Percentiles rank a stretch among this genome's conserved stretches.
phyloP scores from a whole-genome alignment of 1,140 invertebrate species.

The Drosophila biarmipes region DNA sequence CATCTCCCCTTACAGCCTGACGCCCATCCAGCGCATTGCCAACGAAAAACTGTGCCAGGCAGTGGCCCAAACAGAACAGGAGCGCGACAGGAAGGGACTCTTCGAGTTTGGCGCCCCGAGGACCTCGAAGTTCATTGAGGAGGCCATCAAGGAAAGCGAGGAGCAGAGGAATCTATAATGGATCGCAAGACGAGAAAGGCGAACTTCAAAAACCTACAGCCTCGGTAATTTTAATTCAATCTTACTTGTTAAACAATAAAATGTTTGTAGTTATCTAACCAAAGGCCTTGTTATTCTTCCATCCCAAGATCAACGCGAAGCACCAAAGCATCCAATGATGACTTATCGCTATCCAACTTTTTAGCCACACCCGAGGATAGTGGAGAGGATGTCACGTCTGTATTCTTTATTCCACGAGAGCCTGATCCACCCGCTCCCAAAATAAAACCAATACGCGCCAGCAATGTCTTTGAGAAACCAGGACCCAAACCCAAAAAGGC shows the following conservation, averaged over 20 bases:
- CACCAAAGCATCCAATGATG: constrained; percentile 8
- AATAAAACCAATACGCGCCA: constrained; percentile 42
- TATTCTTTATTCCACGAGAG: not conserved
- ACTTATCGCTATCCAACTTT: constrained; percentile 44
- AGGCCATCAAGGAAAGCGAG: constrained; percentile 64
- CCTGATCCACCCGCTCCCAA: constrained; percentile 18
- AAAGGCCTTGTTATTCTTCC: constrained; percentile 22
- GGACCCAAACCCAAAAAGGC: constrained; percentile 64
- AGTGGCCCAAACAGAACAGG: constrained; percentile 41
- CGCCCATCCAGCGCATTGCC: constrained; percentile 57
- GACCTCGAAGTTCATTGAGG: constrained; percentile 44
- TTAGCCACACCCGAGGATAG: constrained; percentile 21
- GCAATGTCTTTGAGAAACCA: constrained; percentile 50
- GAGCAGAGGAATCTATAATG: constrained; percentile 61
- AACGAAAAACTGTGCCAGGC: constrained; percentile 56
- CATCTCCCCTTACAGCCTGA: constrained; percentile 36
- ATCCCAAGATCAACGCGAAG: constrained; percentile 54
- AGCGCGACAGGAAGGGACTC: constrained; percentile 59
- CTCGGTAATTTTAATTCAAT: constrained; percentile 49
- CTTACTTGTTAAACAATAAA: constrained; percentile 55
- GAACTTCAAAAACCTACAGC: constrained; percentile 74
- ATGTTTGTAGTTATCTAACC: constrained; percentile 33
- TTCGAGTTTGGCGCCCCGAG: constrained; percentile 65
- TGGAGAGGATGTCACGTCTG: not conserved
- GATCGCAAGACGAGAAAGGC: constrained; percentile 66